Percentiles rank a stretch among this genome's conserved stretches.
Conservation (phyloP, 2,797 vertebrate species). For the Scolopax bukidnonensis region DNA sequence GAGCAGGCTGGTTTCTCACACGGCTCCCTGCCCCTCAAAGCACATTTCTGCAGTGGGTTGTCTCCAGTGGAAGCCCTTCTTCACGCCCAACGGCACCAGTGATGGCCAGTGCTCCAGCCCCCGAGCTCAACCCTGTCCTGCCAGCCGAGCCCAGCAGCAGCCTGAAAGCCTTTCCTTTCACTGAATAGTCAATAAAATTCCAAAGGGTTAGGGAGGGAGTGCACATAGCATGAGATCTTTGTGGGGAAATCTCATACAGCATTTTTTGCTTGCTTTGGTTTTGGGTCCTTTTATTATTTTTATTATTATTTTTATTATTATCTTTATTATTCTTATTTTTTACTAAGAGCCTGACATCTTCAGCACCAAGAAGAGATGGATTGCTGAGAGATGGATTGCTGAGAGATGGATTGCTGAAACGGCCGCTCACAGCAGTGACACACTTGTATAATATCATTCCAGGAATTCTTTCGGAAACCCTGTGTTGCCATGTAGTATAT, state of each 20-base stretch:
- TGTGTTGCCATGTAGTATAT: not conserved
- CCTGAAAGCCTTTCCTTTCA: not conserved
- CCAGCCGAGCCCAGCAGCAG: not conserved
- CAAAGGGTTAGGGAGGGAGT: accelerated
- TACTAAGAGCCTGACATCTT: not conserved
- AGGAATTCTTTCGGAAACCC: not conserved
- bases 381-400: not conserved
- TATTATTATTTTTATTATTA: not conserved
- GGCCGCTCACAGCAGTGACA: not conserved
- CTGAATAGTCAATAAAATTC: accelerated
- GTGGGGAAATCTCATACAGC: accelerated
- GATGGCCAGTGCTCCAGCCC: not conserved
- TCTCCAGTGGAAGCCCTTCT: not conserved
- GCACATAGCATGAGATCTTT: accelerated
- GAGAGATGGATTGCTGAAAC: not conserved
- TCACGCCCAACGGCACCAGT: not conserved
- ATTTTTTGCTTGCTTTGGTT: not conserved
- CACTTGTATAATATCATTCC: not conserved
- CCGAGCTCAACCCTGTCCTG: not conserved
- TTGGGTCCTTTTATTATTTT: not conserved
- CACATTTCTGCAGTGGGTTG: accelerated
- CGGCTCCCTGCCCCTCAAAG: not conserved
- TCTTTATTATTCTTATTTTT: not conserved
- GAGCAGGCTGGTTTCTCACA: not conserved
- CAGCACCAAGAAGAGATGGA: not conserved